Evolutionary conservation across 2,797 vertebrate genomes (phyloP).

Genomic region (Anomalospiza imberbis): DNA sequence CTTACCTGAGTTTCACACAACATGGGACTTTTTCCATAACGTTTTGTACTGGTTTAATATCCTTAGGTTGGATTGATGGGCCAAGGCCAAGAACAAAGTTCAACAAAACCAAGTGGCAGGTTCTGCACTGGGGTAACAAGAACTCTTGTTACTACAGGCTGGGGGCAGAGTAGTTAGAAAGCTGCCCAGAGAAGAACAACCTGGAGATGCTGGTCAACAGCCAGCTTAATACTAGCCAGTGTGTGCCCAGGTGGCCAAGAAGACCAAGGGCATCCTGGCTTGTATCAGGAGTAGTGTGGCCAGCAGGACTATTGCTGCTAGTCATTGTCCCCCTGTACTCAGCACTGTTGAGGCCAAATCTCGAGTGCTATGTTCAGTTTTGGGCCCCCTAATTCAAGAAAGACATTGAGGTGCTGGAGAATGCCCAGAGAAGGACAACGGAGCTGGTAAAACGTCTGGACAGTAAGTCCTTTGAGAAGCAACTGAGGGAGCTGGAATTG

Average conservation of each 20-base stretch:
- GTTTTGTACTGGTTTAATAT: not conserved
- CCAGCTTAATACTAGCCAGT: fast-evolving
- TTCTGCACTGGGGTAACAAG: not conserved
- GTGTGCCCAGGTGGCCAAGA: not conserved
- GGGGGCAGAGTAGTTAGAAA: not conserved
- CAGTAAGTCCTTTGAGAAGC: not conserved
- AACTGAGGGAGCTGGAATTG: not conserved
- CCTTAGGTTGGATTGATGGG: not conserved
- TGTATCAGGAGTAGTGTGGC: not conserved
- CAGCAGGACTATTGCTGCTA: not conserved
- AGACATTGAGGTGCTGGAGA: not conserved
- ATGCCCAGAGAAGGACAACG: fast-evolving
- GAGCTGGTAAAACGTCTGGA: not conserved
- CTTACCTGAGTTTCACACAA: not conserved
- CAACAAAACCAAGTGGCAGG: not conserved
- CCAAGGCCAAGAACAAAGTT: not conserved
- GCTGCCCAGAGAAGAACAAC: not conserved
- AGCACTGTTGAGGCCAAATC: not conserved
- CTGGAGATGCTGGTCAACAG: not conserved
- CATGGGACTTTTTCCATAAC: fast-evolving
- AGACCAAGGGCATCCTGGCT: not conserved
- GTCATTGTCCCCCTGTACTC: not conserved
- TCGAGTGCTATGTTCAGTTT: fast-evolving
- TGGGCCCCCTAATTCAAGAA: not conserved
- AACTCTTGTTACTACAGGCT: not conserved